These are phyloP conservation scores for Cephus spinipes DNA, from an alignment of 2,888 invertebrate species.

Conservation along the genomic window DNA sequence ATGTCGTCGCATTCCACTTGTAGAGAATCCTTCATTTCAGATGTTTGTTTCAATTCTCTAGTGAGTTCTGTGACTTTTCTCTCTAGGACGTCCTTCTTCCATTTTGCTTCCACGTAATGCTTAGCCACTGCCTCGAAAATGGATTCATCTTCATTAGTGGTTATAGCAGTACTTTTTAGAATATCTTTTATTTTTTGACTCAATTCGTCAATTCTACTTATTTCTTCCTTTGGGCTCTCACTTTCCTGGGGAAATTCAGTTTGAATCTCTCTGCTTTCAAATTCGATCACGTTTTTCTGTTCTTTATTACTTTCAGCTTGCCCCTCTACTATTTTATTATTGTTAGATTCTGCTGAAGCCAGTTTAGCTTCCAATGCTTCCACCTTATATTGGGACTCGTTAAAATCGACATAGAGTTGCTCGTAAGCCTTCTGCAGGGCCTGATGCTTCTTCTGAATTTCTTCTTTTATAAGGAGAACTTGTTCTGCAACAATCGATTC, in stretches of 20 bases:
- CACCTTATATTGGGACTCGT: slow-evolving; percentile 56
- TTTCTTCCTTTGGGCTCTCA: slow-evolving; percentile 12
- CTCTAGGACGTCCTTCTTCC: slow-evolving; percentile 64
- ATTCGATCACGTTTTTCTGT: neutral
- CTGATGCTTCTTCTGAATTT: slow-evolving; percentile 69
- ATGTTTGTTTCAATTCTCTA: slow-evolving; percentile 51
- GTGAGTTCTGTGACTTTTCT: slow-evolving; percentile 59
- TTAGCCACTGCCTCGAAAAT: slow-evolving; percentile 50
- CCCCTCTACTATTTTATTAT: slow-evolving; percentile 18
- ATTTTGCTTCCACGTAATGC: slow-evolving; percentile 51
- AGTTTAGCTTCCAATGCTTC: slow-evolving; percentile 34
- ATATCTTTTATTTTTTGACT: slow-evolving; percentile 60
- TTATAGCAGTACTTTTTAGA: slow-evolving; percentile 63
- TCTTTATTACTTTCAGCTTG: neutral
- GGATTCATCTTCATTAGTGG: slow-evolving; percentile 54
- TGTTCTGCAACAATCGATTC: slow-evolving; percentile 51
- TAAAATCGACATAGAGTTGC: slow-evolving; percentile 57
- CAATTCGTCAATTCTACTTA: slow-evolving; percentile 42
- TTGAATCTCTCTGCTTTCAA: slow-evolving; percentile 30
- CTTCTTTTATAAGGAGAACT: slow-evolving; percentile 62
- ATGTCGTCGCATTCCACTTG: slow-evolving; percentile 59
- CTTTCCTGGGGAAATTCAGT: slow-evolving; percentile 11
- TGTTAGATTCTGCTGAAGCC: slow-evolving; percentile 22
- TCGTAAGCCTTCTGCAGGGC: slow-evolving; percentile 71
- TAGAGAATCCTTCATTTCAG: slow-evolving; percentile 53